phyloP scores from a whole-genome alignment of 2,888 invertebrate species.

The Exephanes ischioxanthus region DNA sequence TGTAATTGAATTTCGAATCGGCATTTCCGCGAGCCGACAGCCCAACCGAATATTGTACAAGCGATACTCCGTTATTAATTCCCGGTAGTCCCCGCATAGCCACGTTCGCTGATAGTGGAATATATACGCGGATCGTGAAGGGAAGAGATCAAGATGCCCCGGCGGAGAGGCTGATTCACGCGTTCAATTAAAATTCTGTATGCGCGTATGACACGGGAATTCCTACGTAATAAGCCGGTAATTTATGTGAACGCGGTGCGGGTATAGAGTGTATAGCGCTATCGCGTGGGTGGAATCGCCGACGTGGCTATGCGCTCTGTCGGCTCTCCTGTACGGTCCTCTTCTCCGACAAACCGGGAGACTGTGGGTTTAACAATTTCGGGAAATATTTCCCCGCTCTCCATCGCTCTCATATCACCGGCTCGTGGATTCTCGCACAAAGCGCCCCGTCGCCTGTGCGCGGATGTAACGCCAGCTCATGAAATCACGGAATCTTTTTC shows the following conservation, averaged over 20 bases:
- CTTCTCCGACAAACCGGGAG: not conserved
- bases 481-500: slow-evolving; percentile 17
- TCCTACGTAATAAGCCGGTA: slow-evolving; percentile 71
- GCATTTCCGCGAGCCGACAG: slow-evolving; percentile 34
- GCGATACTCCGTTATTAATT: slow-evolving; percentile 49
- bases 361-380: slow-evolving; percentile 20
- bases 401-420: slow-evolving; percentile 5
- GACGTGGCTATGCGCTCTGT: slow-evolving; percentile 21
- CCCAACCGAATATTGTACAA: slow-evolving; percentile 24
- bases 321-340: slow-evolving; percentile 1
- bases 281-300: slow-evolving; percentile 62
- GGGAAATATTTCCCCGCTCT: slow-evolving; percentile 10
- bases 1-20: slow-evolving; percentile 49
- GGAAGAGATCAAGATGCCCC: slow-evolving; percentile 51
- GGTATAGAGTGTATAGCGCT: slow-evolving; percentile 48
- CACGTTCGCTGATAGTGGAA: not conserved
- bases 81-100: not conserved
- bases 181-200: slow-evolving; percentile 73
- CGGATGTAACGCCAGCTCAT: slow-evolving; percentile 22
- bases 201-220: slow-evolving; percentile 70
- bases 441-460: slow-evolving; percentile 37
- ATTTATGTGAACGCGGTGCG: slow-evolving; percentile 60
- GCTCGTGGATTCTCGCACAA: slow-evolving; percentile 39
- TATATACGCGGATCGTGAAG: slow-evolving; percentile 22
- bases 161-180: slow-evolving; percentile 59